Evolutionary conservation across 1,140 invertebrate species (phyloP), one percentile per base, ranked within the genome.

Genomic region (Maniola jurtina): DNA sequence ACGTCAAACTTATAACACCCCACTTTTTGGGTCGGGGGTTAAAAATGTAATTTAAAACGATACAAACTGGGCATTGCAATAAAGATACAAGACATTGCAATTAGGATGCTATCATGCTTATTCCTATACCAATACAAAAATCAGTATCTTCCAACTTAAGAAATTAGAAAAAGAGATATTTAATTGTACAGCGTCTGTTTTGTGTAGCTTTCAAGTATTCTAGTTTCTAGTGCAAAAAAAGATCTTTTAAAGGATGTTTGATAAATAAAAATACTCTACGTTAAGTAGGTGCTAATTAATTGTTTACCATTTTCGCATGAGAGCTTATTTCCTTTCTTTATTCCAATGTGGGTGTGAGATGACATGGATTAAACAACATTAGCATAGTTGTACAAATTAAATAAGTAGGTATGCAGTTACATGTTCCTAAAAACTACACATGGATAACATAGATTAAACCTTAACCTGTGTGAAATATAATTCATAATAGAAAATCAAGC

Each of bases 321-420:
- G 42, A 45, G 13, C 16, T 25, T 52, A 52, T 16, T 52, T 15
- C 48, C 16, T 52, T 52, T 52, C 7, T 16, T 52, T 52, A 25
- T 25, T 3, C 6, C 16, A 7, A 52, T 25, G 48, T 52, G 48
- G 48, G 48, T 25, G 48, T 55, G 10, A n/a, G 54, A 55, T 55
- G 25, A 55, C 54, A 55, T 55, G 54, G 11, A 34, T 33, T n/a
- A n/a, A 35, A 55, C 54, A 55, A 55, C 54, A 13, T 55, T 55
- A 35, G 13, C 54, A 55, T 35, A 35, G 8, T 35, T 55, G 34
- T 1, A 11, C 9, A 13, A 50, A 50, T 0, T 16, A 13, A 50
- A 50, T 14, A 14, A 11, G 47, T 14, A 14, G 2, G 47, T 15
- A 14, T 54, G 6, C 25, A 14, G 50, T 25, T 3, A 54, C 16